Evolutionary conservation across 2,888 invertebrate species (phyloP), one percentile per base, ranked within the genome.

Genomic region (Plebejus argus): DNA sequence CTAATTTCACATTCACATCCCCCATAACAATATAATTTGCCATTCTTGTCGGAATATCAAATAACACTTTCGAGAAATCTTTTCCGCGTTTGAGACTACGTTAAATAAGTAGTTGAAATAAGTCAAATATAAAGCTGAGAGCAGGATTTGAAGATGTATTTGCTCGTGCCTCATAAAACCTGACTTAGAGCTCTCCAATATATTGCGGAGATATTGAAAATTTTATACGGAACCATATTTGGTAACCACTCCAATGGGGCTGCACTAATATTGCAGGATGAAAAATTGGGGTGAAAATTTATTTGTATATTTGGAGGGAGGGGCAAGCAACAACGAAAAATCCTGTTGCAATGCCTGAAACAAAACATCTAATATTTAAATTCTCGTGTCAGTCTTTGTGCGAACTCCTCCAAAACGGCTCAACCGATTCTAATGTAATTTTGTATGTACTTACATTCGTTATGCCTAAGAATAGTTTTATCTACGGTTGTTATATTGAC

Each of bases 131-230:
- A 72, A 77, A 56, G 71, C 33, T 77, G 28, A n/a, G 58, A 66
- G 53, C 49, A 18, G 72, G 61, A 61, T 76, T 70, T 79, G 79
- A 28, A 78, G 78, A 79, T 77, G 77, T 81, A 81, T 82, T 82
- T 80, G 81, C 79, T 79, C 80, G 76, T 78, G 79, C 78, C 87
- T 89, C 89, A 90, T 90, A 90, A 88, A 90, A 88, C 86, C 86
- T 87, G 89, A 89, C 89, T 90, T 90, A 90, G 85, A 87, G 83
- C 83, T 83, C 86, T 86, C 83, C 81, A 85, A 86, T 84, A 87
- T 90, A 90, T 90, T 90, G 90, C 85, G 82, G 82, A 79, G 86
- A 87, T 90, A 90, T 90, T 90, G 89, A 87, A 87, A 88, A 87
- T 86, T 85, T 85, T 86, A 85, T 87, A 86, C 85, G 86, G 87